A percentile compares a stretch with the other conserved stretches of the same genome.
Evolutionary conservation across 2,888 invertebrate genomes (phyloP).

Genomic region (Mellilla xanthometata): DNA sequence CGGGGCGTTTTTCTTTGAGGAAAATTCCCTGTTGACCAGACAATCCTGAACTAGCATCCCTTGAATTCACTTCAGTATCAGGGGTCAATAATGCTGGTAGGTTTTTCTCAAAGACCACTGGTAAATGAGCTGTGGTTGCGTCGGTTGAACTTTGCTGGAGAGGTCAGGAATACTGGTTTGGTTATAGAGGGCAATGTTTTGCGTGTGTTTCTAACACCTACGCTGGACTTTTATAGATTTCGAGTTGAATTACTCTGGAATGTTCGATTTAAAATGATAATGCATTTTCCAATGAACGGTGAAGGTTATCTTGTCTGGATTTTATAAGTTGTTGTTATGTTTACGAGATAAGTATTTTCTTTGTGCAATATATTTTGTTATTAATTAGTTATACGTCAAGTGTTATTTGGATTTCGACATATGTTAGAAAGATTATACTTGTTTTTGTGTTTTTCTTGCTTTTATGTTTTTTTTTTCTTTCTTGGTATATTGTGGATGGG

Average conservation of each 20-base stretch:
- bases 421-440: too few species aligned
- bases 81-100: not conserved
- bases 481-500: too few species aligned
- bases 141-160: not conserved
- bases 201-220: slow-evolving; percentile 46
- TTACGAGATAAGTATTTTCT: too few species aligned
- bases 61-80: not conserved
- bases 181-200: slow-evolving; percentile 58
- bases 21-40: slow-evolving; percentile 50
- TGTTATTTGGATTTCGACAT: too few species aligned
- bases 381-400: too few species aligned
- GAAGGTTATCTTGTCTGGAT: not conserved
- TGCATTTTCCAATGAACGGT: slow-evolving; percentile 6
- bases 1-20: slow-evolving; percentile 71
- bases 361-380: too few species aligned
- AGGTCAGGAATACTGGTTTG: slow-evolving; percentile 42
- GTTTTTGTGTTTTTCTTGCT: too few species aligned
- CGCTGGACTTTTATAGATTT: slow-evolving; percentile 32
- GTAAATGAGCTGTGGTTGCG: not conserved
- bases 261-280: slow-evolving; percentile 21
- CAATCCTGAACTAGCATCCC: not conserved
- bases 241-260: slow-evolving; percentile 31
- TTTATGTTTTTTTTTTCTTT: too few species aligned
- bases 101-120: too few species aligned
- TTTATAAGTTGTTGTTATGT: not conserved